Base-by-base conservation (phyloP, 2,113 vertebrate genomes). In the Apteryx owenii region DNA sequence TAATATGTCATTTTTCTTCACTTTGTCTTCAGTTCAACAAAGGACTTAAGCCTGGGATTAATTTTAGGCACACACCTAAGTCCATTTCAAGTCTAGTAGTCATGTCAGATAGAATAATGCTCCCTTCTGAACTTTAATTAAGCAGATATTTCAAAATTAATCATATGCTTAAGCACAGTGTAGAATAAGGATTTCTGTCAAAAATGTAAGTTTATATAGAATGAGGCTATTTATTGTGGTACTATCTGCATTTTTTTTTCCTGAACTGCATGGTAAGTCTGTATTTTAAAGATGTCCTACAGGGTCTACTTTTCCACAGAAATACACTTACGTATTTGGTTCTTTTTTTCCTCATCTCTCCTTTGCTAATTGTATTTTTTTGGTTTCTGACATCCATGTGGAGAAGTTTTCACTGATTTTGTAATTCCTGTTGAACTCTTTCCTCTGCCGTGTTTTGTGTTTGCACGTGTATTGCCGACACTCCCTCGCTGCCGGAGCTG, bases 51-150 rank as follows among this genome's bases (percentile, higher is more conserved):
- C 58, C 51, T 16, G 84, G 84, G 76, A 94, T 93, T 96, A 58
- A 78, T 90, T 94, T 85, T 85, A 91, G 90, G 50, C 79, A 70
- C 79, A 50, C 20, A 16, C 9, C 0, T 42, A 91, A 90, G 40
- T 42, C 44, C 85, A 54, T 88, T 86, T 88, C 75, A 73, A 95
- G 36, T 89, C 88, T 85, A 80, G 79, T 77, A 69, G 88, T 85
- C 78, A 77, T 28, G 58, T 90, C 88, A 85, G 64, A 62, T 70
- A 62, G 16, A 40, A 83, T 94, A 96, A 94, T 58, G 26, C 58
- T 91, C 18, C 60, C 66, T 88, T 90, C 38, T 85, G 36, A 94
- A 90, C 62, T 85, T 94, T 85, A 95, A 91, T 95, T 93, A 68
- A 85, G 75, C 33, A 94, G 85, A 62, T 91, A 93, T 31, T 93